phyloP scores from a whole-genome alignment of 2,797 vertebrate genomes.

The Xenops minutus region DNA sequence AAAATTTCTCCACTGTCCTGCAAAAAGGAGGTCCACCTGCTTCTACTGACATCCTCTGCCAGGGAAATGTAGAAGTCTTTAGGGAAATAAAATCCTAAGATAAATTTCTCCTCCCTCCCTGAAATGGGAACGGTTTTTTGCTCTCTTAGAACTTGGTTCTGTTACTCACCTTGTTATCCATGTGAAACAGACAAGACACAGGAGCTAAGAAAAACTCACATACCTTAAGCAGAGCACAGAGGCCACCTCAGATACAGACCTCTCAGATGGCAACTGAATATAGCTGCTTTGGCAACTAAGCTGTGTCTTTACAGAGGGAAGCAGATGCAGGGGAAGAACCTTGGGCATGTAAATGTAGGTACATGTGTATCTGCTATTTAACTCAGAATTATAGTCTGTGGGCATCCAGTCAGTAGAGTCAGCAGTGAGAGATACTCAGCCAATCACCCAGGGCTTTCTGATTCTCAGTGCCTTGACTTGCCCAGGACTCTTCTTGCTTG shows the following conservation, averaged over 20 bases:
- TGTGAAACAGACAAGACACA: not conserved
- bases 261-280: not conserved
- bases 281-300: not conserved
- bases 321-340: not conserved
- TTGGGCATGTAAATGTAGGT: rapidly evolving
- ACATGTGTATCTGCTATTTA: not conserved
- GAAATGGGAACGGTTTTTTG: not conserved
- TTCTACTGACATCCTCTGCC: not conserved
- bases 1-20: not conserved
- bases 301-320: not conserved
- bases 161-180: not conserved
- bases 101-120: rapidly evolving
- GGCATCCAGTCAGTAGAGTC: not conserved
- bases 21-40: not conserved
- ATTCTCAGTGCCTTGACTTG: not conserved
- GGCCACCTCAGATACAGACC: not conserved
- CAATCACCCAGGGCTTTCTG: not conserved
- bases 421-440: not conserved
- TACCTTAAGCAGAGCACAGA: not conserved
- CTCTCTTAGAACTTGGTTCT: not conserved
- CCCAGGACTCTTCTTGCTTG: not conserved
- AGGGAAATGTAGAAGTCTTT: not conserved
- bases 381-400: not conserved
- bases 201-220: not conserved
- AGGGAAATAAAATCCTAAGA: not conserved